Evolutionary conservation across 2,113 vertebrate species (phyloP), one percentile per base, ranked within the genome.

Genomic region (Eira barbara): DNA sequence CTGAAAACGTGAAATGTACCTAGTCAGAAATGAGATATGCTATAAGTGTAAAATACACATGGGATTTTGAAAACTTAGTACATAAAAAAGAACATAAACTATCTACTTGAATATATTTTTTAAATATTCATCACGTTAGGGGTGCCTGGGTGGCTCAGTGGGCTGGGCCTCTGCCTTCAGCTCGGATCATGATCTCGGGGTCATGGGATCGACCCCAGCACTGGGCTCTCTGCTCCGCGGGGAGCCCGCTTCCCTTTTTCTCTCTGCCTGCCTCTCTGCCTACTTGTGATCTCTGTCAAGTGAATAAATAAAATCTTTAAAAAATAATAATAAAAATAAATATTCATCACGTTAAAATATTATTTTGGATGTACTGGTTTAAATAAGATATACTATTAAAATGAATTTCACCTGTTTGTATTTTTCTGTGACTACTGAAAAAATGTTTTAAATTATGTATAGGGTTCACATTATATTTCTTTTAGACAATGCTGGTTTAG

Each of bases 341-440:
- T 45, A 85, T 80, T 73, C 31, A 39, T 80, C 71, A 57, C 52
- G 10, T n/a, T 95, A 31, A 93, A 96, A 61, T 17, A 90, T 7
- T 84, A 92, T 57, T 88, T 78, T 78, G 34, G 17, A 90, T 87
- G 86, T 65, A 94, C 4, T 79, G 27, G 7, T 27, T 81, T 81
- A 71, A 90, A 84, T 83, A 49, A 90, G 79, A 85, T 69, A 82
- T 42, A 81, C 47, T 81, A 80, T 74, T 94, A 95, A 97, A 92
- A 96, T 74, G 73, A 85, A 61, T 65, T 82, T 92, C 34, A 82
- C 7, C 49, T 89, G n/a, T 65, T 59, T 79, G 18, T 71, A 82
- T 63, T 93, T 84, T 95, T 67, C 49, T 14, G 21, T 39, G 4
- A 21, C 45, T 74, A 52, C 23, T 88, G 74, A 57, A 93, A 93